These are phyloP conservation scores for Ramazzottius varieornatus DNA, from an alignment of 2,888 invertebrate species.

Conservation along the genomic window DNA sequence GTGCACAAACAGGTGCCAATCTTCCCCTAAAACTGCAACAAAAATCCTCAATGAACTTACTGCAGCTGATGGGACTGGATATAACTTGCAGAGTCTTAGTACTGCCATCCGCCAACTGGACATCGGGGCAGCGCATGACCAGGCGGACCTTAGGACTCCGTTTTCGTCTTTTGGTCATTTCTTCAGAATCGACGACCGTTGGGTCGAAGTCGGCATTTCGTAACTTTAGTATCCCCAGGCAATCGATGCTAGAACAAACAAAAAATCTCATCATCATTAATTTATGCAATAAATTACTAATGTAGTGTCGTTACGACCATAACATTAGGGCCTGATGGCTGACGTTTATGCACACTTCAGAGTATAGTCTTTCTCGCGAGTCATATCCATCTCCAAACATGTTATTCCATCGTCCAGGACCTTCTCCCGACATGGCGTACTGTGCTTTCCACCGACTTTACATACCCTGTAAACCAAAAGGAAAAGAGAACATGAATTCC, in stretches of 20 bases:
- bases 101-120: not conserved
- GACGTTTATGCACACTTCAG: not conserved
- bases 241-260: not conserved
- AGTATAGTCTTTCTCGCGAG: not conserved
- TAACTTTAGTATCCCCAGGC: not conserved
- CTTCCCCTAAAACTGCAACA: too few relatives aligned
- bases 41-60: not conserved
- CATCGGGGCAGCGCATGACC: too few relatives aligned
- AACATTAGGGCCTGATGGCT: too few relatives aligned
- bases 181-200: not conserved
- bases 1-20: too few relatives aligned
- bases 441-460: not conserved
- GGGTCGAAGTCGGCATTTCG: constrained; percentile 3
- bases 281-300: not conserved
- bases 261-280: not conserved
- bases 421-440: not conserved
- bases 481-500: too few relatives aligned
- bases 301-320: not conserved
- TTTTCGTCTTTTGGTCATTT: not conserved
- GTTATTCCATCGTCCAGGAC: not conserved
- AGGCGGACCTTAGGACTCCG: not conserved
- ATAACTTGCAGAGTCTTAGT: not conserved
- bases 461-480: not conserved
- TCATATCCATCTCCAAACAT: not conserved
- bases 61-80: not conserved